Conservation (phyloP, 1,140 invertebrate species). For the Bombus fervidus region DNA sequence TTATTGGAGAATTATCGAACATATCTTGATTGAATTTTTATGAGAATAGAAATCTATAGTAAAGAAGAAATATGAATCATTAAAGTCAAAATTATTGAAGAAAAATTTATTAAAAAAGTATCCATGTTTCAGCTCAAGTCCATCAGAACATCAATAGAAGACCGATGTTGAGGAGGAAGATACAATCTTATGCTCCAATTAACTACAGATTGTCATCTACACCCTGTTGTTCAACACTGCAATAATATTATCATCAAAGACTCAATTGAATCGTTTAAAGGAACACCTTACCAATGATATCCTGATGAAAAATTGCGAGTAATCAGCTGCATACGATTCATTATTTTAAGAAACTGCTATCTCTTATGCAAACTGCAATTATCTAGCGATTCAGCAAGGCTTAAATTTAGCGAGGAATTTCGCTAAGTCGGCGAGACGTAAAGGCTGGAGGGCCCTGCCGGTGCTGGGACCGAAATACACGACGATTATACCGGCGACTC, state of each 20-base stretch:
- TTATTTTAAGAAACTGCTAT: constrained; percentile 24
- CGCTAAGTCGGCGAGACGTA: constrained; percentile 31
- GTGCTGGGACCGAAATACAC: constrained; percentile 54
- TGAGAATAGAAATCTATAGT: background rate
- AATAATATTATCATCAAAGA: background rate
- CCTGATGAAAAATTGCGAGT: background rate
- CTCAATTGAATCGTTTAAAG: background rate
- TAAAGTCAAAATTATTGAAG: background rate
- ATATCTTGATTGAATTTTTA: background rate
- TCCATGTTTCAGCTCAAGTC: no score
- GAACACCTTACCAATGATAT: background rate
- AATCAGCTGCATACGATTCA: background rate
- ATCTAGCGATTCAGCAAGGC: constrained; percentile 18
- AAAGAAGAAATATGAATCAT: background rate
- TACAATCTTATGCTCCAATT: background rate
- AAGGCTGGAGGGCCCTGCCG: constrained; percentile 30
- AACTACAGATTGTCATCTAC: background rate
- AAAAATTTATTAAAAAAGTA: background rate
- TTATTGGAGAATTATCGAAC: background rate
- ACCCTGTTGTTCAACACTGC: background rate
- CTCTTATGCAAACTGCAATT: constrained; percentile 41
- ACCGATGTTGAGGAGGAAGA: background rate
- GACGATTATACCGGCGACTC: constrained; percentile 16
- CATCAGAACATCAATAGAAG: background rate
- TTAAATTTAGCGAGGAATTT: constrained; percentile 59